Conservation (phyloP, 2,113 vertebrate species). For the Drymodes brunneopygia region DNA sequence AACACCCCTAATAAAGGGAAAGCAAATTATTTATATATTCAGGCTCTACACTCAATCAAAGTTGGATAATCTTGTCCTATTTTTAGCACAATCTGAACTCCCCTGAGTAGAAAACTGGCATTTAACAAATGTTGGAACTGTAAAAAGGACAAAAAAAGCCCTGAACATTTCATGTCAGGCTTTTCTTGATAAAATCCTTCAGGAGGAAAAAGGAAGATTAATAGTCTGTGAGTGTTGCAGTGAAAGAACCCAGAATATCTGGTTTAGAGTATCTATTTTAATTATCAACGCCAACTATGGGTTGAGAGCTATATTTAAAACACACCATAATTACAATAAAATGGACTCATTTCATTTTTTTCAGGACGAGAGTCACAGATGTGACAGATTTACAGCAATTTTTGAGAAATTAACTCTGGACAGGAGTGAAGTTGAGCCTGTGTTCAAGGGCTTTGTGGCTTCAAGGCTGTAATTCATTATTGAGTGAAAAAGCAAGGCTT, state of each 20-base stretch:
- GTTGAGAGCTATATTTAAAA: not conserved
- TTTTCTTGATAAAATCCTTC: constrained; percentile 1
- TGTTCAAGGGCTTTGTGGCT: not conserved
- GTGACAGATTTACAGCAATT: not conserved
- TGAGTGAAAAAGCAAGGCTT: not conserved
- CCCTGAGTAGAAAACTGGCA: not conserved
- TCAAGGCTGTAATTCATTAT: not conserved
- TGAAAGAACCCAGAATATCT: not conserved
- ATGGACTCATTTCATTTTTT: not conserved
- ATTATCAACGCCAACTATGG: not conserved
- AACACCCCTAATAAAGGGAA: not conserved
- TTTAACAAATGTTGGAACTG: not conserved
- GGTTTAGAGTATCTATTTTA: not conserved
- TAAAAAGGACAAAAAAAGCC: not conserved
- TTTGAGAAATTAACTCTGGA: not conserved
- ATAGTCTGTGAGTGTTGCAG: not conserved
- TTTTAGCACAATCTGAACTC: not conserved
- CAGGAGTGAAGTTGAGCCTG: not conserved
- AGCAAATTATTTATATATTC: constrained; percentile 20
- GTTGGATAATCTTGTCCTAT: not conserved
- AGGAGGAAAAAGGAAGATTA: not conserved
- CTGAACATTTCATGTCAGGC: not conserved
- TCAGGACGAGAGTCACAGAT: not conserved
- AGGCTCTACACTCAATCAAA: not conserved
- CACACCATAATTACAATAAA: not conserved